Evolutionary conservation across 1,140 invertebrate species (phyloP), one percentile per base, ranked within the genome.

Genomic region (Saccostrea glomerata): DNA sequence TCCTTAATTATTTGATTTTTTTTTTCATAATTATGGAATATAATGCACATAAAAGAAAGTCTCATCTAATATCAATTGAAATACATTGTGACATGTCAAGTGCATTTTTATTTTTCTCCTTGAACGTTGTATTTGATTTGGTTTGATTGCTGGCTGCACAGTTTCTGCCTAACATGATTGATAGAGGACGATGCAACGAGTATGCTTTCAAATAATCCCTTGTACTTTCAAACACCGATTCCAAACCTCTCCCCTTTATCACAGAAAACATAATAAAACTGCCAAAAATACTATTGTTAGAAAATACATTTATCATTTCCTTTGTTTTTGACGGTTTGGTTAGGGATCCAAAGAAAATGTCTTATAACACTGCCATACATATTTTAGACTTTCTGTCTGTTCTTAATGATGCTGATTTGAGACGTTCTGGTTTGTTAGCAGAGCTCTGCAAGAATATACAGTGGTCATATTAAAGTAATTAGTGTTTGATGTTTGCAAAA

Each of bases 401-500:
- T 20, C 15, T 6, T 47, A 47, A 47, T 47, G 47, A 6, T 7
- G 47, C 47, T 47, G 47, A 47, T 47, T 47, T 47, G 47, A 47
- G 47, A 47, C 47, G 47, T 47, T 63, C 0, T 20, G 17, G 58
- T 20, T 63, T 63, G 58, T n/a, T 20, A 3, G 17, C 58, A 63
- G n/a, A 63, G 58, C 58, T 63, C 20, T 20, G 47, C 47, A 47
- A 6, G 47, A n/a, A 17, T n/a, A 63, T 63, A 17, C 17, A 77
- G 70, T 36, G 70, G 70, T 30, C 70, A 77, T 77, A 30, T 36
- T 15, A 77, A 77, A 77, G 70, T 30, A 30, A 77, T 77, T 77
- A 77, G 25, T 25, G 23, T 30, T 77, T 77, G 70, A 77, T 77
- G 30, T 77, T 77, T 77, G 25, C 30, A 36, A 77, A 77, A 77